These are phyloP conservation scores for Chrysolophus pictus DNA, from an alignment of 2,797 vertebrate genomes.

Conservation along the genomic window DNA sequence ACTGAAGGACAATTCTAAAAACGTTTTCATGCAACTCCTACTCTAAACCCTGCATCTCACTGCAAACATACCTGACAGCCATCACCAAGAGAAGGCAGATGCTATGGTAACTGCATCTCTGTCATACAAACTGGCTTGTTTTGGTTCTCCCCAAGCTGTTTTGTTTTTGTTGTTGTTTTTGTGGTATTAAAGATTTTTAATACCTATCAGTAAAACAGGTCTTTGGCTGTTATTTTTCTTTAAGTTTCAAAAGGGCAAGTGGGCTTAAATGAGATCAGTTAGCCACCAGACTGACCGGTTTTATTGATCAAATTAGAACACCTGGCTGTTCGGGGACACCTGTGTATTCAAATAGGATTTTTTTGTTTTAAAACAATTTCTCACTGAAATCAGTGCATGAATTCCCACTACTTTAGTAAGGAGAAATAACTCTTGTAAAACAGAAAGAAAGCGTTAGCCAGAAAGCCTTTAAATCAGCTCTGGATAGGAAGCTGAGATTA, in stretches of 20 bases:
- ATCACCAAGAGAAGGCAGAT: background rate
- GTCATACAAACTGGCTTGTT: background rate
- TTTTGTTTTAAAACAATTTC: background rate
- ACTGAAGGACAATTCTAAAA: background rate
- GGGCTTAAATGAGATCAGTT: background rate
- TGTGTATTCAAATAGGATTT: background rate
- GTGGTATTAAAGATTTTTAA: background rate
- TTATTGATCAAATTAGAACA: background rate
- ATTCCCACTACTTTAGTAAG: background rate
- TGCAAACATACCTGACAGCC: background rate
- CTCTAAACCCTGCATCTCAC: background rate
- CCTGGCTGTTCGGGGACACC: background rate
- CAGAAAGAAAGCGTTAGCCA: background rate
- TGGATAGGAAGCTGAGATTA: background rate
- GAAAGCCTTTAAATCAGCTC: background rate
- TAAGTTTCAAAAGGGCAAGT: background rate
- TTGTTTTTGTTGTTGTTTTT: background rate
- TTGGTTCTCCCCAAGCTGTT: background rate
- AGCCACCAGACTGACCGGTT: background rate
- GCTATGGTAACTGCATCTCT: background rate
- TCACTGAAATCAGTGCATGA: background rate
- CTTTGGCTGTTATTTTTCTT: background rate
- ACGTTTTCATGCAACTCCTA: background rate
- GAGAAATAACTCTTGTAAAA: background rate
- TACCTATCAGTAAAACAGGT: background rate